These are phyloP conservation scores for Lethenteron camtschaticum DNA, from an alignment of 2,113 vertebrate genomes.

Conservation along the genomic window DNA sequence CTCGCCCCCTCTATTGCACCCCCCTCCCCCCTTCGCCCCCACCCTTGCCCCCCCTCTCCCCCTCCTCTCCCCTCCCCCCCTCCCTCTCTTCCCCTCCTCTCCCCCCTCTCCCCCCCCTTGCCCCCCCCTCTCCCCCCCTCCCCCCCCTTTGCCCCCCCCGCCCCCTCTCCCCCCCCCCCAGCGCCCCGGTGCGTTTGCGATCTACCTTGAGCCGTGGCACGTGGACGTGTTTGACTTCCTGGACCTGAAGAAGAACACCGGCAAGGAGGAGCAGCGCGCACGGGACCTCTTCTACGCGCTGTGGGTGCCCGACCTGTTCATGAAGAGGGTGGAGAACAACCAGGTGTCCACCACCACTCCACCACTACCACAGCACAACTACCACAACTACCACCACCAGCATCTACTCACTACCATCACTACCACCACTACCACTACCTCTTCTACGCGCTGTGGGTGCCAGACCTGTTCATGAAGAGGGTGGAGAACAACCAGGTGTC, in stretches of 20 bases:
- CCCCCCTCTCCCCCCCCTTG: no score
- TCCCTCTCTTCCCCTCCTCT: no score
- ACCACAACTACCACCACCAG: no score
- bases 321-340: conserved; percentile 82
- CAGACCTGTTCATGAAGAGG: conserved; percentile 89
- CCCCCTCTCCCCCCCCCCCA: conserved; percentile 13
- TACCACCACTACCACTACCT: no score
- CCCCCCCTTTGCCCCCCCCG: no score
- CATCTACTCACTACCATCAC: no score
- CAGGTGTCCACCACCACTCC: conserved; percentile 25
- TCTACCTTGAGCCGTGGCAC: conserved; percentile 93
- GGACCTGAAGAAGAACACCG: conserved; percentile 89
- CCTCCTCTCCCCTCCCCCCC: no score
- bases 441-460: conserved; percentile 89
- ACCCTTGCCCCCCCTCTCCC: no score
- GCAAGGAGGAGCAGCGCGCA: conserved; percentile 84
- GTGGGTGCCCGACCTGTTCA: conserved; percentile 96
- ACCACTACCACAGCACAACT: no score
- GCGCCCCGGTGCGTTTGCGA: conserved; percentile 85
- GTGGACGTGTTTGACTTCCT: conserved; percentile 78
- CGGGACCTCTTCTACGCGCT: conserved; percentile 80
- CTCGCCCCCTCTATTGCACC: no score
- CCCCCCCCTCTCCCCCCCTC: no score
- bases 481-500: conserved; percentile 44
- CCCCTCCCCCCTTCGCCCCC: no score